Conservation (phyloP, 1,140 invertebrate genomes). For the Trichogramma pretiosum region DNA sequence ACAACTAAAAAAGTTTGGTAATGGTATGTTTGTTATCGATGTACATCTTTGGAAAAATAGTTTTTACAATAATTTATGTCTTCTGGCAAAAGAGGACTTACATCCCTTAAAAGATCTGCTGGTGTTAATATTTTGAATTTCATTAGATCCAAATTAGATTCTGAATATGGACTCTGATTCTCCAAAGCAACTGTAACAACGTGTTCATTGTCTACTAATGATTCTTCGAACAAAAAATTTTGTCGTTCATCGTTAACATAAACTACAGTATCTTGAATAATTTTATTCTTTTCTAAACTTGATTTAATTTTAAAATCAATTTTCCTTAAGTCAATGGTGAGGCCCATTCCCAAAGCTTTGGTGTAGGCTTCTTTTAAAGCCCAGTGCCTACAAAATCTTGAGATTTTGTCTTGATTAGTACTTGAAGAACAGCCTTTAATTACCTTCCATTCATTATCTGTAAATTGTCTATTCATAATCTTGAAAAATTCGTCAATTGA, state of each 20-base stretch:
- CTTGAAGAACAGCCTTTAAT: conserved; percentile 47
- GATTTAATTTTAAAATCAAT: conserved; percentile 66
- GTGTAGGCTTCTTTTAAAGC: conserved; percentile 93
- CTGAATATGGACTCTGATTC: not conserved
- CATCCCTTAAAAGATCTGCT: conserved; percentile 49
- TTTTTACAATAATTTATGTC: conserved; percentile 49
- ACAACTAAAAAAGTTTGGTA: too few relatives aligned
- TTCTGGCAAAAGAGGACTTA: conserved; percentile 42
- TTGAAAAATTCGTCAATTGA: conserved; percentile 69
- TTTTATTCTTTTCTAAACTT: conserved; percentile 36
- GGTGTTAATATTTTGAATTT: conserved; percentile 41
- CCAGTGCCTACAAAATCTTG: conserved; percentile 82
- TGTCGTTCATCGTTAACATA: conserved; percentile 53
- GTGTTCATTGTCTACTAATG: conserved; percentile 68
- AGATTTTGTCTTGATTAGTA: conserved; percentile 51
- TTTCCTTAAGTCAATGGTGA: conserved; percentile 65
- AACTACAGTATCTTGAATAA: conserved; percentile 60
- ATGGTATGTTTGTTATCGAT: too few relatives aligned
- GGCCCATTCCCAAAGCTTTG: conserved; percentile 81
- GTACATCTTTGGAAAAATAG: conserved; percentile 49
- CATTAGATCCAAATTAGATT: conserved; percentile 3
- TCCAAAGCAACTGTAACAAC: conserved; percentile 68
- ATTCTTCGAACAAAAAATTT: conserved; percentile 81
- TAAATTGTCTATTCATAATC: conserved; percentile 77
- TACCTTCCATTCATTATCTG: conserved; percentile 65